phyloP scores from a whole-genome alignment of 2,797 vertebrate genomes.

The Enteromius mattozi region DNA sequence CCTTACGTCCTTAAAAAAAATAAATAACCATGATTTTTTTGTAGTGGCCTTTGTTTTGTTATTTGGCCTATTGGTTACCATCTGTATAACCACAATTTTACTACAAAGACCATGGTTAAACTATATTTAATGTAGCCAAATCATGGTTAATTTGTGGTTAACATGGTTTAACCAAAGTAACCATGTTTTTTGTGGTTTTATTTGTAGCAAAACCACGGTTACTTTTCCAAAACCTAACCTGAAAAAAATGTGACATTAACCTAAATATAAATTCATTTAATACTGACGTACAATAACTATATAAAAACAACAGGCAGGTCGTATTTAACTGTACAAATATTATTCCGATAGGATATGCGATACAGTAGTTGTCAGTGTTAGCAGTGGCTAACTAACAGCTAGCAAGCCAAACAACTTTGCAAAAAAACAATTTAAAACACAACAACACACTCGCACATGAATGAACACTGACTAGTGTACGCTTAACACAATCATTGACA shows the following conservation, averaged over 20 bases:
- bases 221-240: neutral
- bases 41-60: too few species aligned
- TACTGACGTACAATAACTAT: neutral
- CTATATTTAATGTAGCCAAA: neutral
- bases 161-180: neutral
- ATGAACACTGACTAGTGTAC: neutral
- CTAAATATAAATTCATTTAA: neutral
- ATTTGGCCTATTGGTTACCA: neutral
- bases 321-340: neutral
- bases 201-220: neutral
- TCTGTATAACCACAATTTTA: neutral
- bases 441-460: neutral
- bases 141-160: neutral
- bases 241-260: neutral
- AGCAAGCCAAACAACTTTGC: conserved; percentile 18
- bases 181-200: neutral
- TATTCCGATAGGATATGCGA: neutral
- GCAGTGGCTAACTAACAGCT: conserved; percentile 27
- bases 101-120: neutral
- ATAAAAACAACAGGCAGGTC: neutral
- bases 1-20: neutral
- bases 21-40: neutral
- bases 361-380: conserved; percentile 25
- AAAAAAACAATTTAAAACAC: neutral
- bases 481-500: neutral